phyloP scores from a whole-genome alignment of 2,888 invertebrate species.

The Euzophera pinguis region DNA sequence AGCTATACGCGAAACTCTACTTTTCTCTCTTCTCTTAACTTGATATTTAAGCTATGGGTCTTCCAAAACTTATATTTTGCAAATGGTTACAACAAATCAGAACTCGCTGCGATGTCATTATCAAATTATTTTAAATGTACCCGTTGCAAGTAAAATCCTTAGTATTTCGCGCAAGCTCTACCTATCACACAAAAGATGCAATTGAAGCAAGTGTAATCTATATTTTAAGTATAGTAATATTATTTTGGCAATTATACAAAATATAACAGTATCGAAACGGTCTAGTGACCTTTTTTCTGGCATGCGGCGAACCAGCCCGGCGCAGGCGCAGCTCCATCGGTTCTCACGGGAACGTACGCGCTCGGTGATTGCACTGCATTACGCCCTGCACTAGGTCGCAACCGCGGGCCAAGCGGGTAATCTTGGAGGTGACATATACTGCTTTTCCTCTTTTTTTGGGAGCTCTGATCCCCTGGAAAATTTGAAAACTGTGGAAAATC shows the following conservation, averaged over 20 bases:
- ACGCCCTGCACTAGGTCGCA: slow-evolving; percentile 60
- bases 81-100: no score
- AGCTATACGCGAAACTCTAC: no score
- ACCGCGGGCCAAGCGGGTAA: slow-evolving; percentile 28
- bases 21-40: no score
- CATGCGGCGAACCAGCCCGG: slow-evolving; percentile 35
- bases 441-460: background rate
- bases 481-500: no score
- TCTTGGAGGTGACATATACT: slow-evolving; percentile 25
- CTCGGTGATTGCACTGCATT: slow-evolving; percentile 66
- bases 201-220: no score
- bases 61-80: no score
- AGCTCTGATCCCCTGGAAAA: no score
- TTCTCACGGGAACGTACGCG: slow-evolving; percentile 72
- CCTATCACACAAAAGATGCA: no score
- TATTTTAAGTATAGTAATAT: background rate
- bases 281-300: slow-evolving; percentile 54
- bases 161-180: background rate
- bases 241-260: background rate
- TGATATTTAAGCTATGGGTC: no score
- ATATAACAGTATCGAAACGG: slow-evolving; percentile 16
- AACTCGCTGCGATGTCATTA: no score
- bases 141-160: no score
- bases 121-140: no score
- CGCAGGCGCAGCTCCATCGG: slow-evolving; percentile 36